Conservation (phyloP, 2,888 invertebrate species). For the Horisme vitalbata region DNA sequence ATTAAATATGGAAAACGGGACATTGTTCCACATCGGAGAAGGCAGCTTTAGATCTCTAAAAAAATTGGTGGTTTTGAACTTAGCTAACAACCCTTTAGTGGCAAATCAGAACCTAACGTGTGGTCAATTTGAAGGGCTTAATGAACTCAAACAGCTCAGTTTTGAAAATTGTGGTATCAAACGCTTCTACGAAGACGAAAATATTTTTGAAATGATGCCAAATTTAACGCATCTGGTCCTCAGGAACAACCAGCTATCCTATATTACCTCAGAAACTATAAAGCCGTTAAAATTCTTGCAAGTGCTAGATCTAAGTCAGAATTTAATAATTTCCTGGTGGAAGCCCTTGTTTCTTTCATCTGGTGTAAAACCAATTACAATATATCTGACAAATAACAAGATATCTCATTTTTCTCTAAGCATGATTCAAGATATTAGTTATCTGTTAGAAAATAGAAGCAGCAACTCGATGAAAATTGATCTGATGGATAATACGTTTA, state of each 20-base stretch:
- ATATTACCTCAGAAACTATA: constrained; percentile 66
- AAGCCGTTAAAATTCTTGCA: constrained; percentile 66
- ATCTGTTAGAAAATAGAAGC: constrained; percentile 59
- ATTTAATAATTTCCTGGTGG: constrained; percentile 80
- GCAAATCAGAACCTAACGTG: constrained; percentile 64
- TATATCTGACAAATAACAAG: constrained; percentile 79
- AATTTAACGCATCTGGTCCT: constrained; percentile 77
- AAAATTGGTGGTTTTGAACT: constrained; percentile 73
- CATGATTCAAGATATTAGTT: constrained; percentile 82
- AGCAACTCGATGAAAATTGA: constrained; percentile 60
- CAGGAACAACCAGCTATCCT: constrained; percentile 72
- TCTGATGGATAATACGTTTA: constrained; percentile 78
- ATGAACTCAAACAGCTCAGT: constrained; percentile 70
- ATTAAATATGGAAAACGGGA: constrained; percentile 79
- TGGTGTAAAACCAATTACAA: constrained; percentile 60
- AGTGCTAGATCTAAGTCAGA: constrained; percentile 77
- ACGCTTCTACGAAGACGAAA: constrained; percentile 63
- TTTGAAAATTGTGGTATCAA: constrained; percentile 78
- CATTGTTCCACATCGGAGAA: constrained; percentile 72
- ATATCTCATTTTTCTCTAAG: constrained; percentile 77
- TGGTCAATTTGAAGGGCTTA: constrained; percentile 72
- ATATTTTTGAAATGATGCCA: constrained; percentile 76
- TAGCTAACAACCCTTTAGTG: constrained; percentile 79
- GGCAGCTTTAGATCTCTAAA: constrained; percentile 70
- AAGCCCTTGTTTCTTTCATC: constrained; percentile 70